Base-by-base conservation (phyloP, 2,888 invertebrate species). In the Pristionchus mayeri region DNA sequence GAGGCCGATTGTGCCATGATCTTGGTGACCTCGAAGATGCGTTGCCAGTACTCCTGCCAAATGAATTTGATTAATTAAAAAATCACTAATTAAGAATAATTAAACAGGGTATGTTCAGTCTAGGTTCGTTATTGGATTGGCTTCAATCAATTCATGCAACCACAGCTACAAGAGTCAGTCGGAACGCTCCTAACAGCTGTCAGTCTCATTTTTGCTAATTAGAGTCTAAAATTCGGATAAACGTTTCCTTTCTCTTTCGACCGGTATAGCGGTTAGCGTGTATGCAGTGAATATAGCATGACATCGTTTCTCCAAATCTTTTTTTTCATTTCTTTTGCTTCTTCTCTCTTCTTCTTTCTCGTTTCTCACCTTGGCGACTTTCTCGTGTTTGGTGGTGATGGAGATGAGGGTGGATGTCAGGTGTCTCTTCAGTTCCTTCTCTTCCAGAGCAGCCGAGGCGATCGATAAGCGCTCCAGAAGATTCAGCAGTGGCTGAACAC, bases 341-440 rank as follows among this genome's bases (percentile, higher is more conserved):
- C n/a, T n/a, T n/a, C n/a, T n/a, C n/a, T n/a, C n/a, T n/a, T n/a
- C n/a, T n/a, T n/a, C n/a, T n/a, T n/a, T n/a, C n/a, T n/a, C n/a
- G n/a, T n/a, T n/a, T n/a, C 75, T 30, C 50, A 81, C 81, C 81
- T 81, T 81, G n/a, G 81, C 81, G 44, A 60, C 81, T 6, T 16
- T 50, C 44, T 57, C 60, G 21, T 81, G 60, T 16, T 27, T 18
- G 6, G 60, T 60, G 34, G 60, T 30, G 30, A 83, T 21, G 6
- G 27, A 13, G 24, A 71, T 71, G 34, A 83, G 4, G 4, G 34
- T 52, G 37, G 30, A 30, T 1, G 52, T 83, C 37, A 63, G 52
- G 30, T 83, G 83, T 30, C 83, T 48, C 40, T 52, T 83, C 50
- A 83, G 52, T 30, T 34, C 50, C 50, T 83, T 83, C 83, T 83